Conservation (phyloP, 1,140 invertebrate species). For the Drosophila santomea region DNA sequence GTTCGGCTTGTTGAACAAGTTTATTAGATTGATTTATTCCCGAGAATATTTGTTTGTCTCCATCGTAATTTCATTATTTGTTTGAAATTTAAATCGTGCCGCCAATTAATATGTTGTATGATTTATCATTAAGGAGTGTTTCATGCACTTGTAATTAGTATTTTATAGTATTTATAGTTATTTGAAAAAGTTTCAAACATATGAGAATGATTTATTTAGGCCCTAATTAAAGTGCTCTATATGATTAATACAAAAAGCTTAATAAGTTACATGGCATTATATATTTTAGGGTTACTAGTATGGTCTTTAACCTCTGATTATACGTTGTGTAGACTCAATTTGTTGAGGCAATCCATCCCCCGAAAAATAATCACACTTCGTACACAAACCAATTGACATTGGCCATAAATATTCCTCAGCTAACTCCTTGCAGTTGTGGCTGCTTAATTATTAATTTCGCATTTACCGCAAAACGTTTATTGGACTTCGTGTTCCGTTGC, state of each 20-base stretch:
- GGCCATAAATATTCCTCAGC: conserved; percentile 50
- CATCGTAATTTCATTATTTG: not conserved
- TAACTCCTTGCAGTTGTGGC: conserved; percentile 28
- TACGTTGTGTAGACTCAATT: not conserved
- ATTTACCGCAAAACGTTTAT: conserved; percentile 81
- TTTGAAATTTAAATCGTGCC: conserved; percentile 6
- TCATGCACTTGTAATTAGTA: not conserved
- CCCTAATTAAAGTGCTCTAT: not conserved
- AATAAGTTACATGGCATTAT: too few species aligned
- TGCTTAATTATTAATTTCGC: conserved; percentile 82
- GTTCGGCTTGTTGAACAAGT: conserved; percentile 18
- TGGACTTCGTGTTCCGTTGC: conserved; percentile 35
- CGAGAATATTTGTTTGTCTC: not conserved
- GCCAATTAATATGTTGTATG: conserved; percentile 6
- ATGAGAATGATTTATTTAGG: not conserved
- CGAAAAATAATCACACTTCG: conserved; percentile 44
- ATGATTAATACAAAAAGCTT: too few species aligned
- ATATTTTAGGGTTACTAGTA: too few species aligned
- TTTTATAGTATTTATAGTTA: too few species aligned
- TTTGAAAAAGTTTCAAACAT: not conserved
- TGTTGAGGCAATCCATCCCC: not conserved
- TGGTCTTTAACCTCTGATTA: too few species aligned
- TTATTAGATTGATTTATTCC: conserved; percentile 34
- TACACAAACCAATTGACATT: conserved; percentile 53
- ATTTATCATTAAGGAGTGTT: not conserved